Evolutionary conservation across 2,797 vertebrate genomes (phyloP), one percentile per base, ranked within the genome.

Genomic region (Diplodus sargus): DNA sequence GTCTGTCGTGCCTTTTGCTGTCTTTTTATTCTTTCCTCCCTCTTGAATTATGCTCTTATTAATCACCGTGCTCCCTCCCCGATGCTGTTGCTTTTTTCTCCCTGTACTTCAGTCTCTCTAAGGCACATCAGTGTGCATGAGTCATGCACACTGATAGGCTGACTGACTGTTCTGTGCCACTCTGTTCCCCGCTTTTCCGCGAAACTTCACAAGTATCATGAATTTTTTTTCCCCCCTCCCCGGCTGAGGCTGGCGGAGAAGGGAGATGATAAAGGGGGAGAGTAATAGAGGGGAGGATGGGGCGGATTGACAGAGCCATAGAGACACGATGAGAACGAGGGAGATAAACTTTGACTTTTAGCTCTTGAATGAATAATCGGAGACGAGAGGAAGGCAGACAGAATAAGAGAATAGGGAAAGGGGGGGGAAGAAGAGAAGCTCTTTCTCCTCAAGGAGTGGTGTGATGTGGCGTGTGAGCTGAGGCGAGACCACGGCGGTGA

Each of bases 331-430:
- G 66, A 77, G 61, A 59, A 42, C 76, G 83, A 70, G 47, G 6
- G 59, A 79, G 83, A 85, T 82, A 84, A 83, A 88, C 87, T 86
- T 81, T 86, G 88, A 83, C 89, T 88, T 85, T 83, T 60, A 79
- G 77, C 78, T 83, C 79, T 70, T 56, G 78, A 23, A 67, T 83
- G 82, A 88, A 84, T 81, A 74, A 86, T 86, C 85, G 52, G 73
- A 76, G 78, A 70, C 25, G 23, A 77, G 87, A 78, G 63, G 69
- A 64, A 82, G 76, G 57, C 51, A 75, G 87, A 81, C 68, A 65
- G 78, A 68, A 49, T 2, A 30, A 66, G 54, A 79, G 76, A 73
- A 42, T 1, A 7, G 11, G 34, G 62, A 25, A 4, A 30, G 47
- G 42, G 47, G 56, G 43, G 8, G 15, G 42, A 18, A 9, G 4